These are phyloP conservation scores for Apamea crenata DNA, from an alignment of 2,888 invertebrate species.

Conservation along the genomic window DNA sequence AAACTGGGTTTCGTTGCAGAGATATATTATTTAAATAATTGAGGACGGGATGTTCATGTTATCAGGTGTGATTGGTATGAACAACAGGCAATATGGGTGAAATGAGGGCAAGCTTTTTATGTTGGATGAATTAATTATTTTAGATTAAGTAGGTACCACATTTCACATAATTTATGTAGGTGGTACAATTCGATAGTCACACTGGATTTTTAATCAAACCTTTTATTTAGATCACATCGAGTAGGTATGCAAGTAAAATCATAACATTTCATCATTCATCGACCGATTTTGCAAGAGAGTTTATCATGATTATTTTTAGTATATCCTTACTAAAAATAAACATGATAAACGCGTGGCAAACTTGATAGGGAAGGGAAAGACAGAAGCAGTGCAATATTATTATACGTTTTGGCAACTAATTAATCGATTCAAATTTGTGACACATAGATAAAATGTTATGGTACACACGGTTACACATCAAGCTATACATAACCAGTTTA, in stretches of 20 bases:
- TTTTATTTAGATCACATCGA: conserved; percentile 3
- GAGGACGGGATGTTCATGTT: conserved; percentile 1
- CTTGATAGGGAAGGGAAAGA: not conserved
- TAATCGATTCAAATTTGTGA: not conserved
- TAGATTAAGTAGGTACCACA: not conserved
- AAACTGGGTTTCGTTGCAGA: conserved; percentile 1
- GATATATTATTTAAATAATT: conserved; percentile 18
- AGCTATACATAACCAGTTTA: too few species aligned
- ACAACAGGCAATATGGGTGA: conserved; percentile 17
- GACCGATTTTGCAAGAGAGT: not conserved
- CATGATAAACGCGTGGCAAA: conserved; percentile 4
- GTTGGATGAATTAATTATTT: conserved; percentile 12
- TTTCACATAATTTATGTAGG: not conserved
- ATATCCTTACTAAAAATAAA: not conserved
- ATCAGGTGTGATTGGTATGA: conserved; percentile 27
- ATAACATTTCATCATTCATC: not conserved
- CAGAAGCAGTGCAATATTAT: not conserved
- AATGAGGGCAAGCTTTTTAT: conserved; percentile 27
- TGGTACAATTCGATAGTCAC: too few species aligned
- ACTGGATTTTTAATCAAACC: conserved; percentile 4
- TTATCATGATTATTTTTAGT: too few species aligned
- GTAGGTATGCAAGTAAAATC: not conserved
- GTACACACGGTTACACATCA: too few species aligned
- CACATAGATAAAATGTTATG: too few species aligned
- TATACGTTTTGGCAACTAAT: not conserved